phyloP scores from a whole-genome alignment of 2,797 vertebrate genomes.

The Lepilemur ruficaudatus region DNA sequence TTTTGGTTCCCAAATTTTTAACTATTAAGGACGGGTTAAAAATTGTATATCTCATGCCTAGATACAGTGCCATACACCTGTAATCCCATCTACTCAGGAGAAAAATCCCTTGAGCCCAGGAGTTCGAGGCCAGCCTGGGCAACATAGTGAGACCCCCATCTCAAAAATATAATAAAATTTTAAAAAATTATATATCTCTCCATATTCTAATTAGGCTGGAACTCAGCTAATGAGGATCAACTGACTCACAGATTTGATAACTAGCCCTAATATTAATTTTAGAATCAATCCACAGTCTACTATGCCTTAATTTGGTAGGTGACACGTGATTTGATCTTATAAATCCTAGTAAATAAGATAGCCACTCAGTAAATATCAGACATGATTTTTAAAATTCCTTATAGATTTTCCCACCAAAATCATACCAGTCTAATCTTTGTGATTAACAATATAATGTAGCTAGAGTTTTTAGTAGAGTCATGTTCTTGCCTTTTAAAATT shows the following conservation, averaged over 20 bases:
- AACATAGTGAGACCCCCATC: background rate
- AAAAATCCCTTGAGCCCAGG: background rate
- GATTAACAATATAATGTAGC: slow-evolving; percentile 36
- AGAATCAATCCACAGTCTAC: slow-evolving; percentile 72
- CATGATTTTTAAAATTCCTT: slow-evolving; percentile 47
- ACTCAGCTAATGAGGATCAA: slow-evolving; percentile 6
- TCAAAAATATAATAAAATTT: background rate
- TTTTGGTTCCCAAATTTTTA: background rate
- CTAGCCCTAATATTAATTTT: slow-evolving; percentile 66
- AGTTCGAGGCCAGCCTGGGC: background rate
- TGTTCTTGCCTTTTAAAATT: background rate
- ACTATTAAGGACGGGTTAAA: background rate
- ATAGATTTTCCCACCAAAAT: slow-evolving; percentile 57
- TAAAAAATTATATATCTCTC: background rate
- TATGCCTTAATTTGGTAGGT: slow-evolving; percentile 68
- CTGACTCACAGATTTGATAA: slow-evolving; percentile 52
- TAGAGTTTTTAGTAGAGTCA: background rate
- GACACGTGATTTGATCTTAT: slow-evolving; percentile 64
- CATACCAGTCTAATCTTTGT: slow-evolving; percentile 22
- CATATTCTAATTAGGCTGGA: slow-evolving; percentile 37
- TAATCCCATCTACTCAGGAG: background rate
- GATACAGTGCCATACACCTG: background rate
- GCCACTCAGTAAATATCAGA: slow-evolving; percentile 61
- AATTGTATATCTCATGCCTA: background rate
- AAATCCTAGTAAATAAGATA: slow-evolving; percentile 77